A percentile compares a stretch with the other conserved stretches of the same genome.
Conservation (phyloP, 2,888 invertebrate species). For the Acanthosepion pharaonis region DNA sequence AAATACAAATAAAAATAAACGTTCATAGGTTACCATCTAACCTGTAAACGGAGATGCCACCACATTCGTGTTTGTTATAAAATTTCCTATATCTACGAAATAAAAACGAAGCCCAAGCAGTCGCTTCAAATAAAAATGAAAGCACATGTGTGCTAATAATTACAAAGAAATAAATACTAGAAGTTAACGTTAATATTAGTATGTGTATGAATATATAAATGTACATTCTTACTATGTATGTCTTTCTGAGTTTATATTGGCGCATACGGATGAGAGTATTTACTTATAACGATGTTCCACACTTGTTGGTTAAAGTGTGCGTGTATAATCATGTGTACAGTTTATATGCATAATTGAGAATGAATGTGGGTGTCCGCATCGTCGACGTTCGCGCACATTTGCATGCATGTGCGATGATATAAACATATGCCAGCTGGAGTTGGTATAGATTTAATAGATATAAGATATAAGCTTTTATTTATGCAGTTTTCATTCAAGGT, state of each 20-base stretch:
- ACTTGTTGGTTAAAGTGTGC: neutral
- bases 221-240: neutral
- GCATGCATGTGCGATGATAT: neutral
- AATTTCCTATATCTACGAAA: too few species aligned
- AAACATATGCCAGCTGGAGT: neutral
- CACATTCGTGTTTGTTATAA: too few species aligned
- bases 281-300: neutral
- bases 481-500: neutral
- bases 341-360: slow-evolving; percentile 21
- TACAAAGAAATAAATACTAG: neutral
- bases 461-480: neutral
- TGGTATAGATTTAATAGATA: neutral
- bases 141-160: neutral
- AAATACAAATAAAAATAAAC: too few species aligned
- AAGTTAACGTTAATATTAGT: neutral
- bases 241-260: neutral
- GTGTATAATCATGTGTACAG: neutral
- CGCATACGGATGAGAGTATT: neutral
- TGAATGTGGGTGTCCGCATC: neutral
- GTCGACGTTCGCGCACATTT: neutral
- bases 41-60: too few species aligned
- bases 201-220: neutral
- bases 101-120: too few species aligned
- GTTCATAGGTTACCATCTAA: too few species aligned
- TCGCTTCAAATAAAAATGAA: neutral